Percentiles rank a stretch among this genome's conserved stretches.
Conservation (phyloP, 1,140 invertebrate genomes). For the Babylonia areolata region DNA sequence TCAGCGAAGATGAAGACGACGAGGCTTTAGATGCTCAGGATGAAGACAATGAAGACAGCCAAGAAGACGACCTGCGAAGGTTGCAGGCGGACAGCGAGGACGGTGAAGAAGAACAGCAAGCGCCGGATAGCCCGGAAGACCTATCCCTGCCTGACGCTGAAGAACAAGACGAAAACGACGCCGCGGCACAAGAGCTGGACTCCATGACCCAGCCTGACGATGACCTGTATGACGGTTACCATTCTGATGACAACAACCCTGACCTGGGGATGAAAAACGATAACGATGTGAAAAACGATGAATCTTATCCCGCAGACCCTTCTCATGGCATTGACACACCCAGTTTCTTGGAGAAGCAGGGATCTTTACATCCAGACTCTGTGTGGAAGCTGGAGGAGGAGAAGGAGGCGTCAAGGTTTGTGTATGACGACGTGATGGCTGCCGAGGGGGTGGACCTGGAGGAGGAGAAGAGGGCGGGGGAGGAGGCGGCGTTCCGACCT, state of each 20-base stretch:
- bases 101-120: neutral
- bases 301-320: neutral
- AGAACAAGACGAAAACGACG: neutral
- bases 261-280: neutral
- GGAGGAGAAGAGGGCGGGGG: neutral
- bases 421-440: neutral
- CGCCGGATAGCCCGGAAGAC: neutral
- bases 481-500: neutral
- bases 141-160: neutral
- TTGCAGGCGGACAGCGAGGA: neutral
- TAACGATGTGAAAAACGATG: neutral
- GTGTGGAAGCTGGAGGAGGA: neutral
- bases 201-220: neutral
- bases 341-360: neutral
- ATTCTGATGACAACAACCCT: slow-evolving; percentile 5
- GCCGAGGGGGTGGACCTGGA: neutral
- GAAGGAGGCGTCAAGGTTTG: neutral
- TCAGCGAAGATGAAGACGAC: too few species aligned
- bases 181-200: neutral
- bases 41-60: too few species aligned
- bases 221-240: neutral
- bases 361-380: too few species aligned
- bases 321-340: neutral
- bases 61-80: neutral
- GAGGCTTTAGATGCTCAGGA: too few species aligned